A percentile compares a stretch with the other conserved stretches of the same genome.
phyloP scores from a whole-genome alignment of 64 coral and sea anemone species.

The Montipora capricornis region DNA sequence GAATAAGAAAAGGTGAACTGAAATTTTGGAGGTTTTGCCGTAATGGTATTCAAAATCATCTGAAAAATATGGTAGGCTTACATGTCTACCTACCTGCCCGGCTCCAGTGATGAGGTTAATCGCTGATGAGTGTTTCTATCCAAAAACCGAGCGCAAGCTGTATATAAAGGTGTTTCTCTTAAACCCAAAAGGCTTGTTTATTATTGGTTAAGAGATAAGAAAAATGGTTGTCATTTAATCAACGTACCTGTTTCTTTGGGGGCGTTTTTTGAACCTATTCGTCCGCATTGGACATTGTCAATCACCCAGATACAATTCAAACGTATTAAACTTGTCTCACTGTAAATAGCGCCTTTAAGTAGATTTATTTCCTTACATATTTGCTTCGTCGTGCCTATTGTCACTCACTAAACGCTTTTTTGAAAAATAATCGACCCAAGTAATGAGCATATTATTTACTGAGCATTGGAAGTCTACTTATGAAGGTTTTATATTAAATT shows the following conservation, averaged over 20 bases:
- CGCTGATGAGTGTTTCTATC: too few relatives aligned
- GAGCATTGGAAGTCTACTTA: background rate
- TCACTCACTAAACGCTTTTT: conserved; percentile 25
- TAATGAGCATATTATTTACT: background rate
- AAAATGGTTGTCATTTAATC: background rate
- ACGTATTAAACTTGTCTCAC: conserved; percentile 4
- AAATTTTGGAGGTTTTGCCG: too few relatives aligned
- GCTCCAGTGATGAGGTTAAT: too few relatives aligned
- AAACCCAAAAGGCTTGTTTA: background rate
- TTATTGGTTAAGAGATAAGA: conserved; percentile 9
- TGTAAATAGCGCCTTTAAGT: background rate
- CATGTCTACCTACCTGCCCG: too few relatives aligned
- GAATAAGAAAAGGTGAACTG: too few relatives aligned
- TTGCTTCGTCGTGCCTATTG: conserved; percentile 13
- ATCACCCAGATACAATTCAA: background rate
- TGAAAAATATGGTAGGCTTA: too few relatives aligned
- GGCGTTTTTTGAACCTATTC: background rate
- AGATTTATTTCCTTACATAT: conserved; percentile 23
- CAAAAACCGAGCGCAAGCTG: too few relatives aligned
- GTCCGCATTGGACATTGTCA: conserved; percentile 6
- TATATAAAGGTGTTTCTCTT: background rate
- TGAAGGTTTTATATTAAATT: conserved; percentile 32
- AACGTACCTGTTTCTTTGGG: background rate
- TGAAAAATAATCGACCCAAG: background rate
- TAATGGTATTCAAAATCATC: too few relatives aligned